These are phyloP conservation scores for Centropus bengalensis DNA, from an alignment of 2,113 vertebrate genomes.

Conservation along the genomic window DNA sequence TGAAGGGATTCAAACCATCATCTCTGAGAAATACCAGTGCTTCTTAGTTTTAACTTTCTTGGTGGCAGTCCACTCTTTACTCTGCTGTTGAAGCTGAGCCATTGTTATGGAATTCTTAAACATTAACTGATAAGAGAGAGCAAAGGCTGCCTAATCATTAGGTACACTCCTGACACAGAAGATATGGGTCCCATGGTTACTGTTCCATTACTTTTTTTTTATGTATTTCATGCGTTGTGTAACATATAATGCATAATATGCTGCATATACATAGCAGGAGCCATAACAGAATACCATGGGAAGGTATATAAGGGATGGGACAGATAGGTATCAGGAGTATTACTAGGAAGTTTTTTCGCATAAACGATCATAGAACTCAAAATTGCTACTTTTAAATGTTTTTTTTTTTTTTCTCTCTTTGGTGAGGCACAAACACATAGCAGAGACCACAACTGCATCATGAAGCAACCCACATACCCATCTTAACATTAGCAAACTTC, in stretches of 20 bases:
- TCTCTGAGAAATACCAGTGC: neutral
- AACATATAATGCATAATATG: too few species aligned
- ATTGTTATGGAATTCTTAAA: conserved; percentile 2
- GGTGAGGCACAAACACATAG: neutral
- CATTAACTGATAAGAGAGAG: neutral
- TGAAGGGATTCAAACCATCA: neutral
- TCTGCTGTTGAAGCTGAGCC: neutral
- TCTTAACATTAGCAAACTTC: neutral
- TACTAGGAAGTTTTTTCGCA: neutral
- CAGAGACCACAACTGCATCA: neutral
- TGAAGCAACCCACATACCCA: neutral
- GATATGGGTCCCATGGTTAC: neutral
- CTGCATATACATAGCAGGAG: neutral
- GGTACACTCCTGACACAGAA: neutral
- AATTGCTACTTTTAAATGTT: neutral
- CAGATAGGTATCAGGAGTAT: neutral
- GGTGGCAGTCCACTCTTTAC: neutral
- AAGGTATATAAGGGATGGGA: neutral
- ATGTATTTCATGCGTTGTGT: neutral
- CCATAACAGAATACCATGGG: neutral
- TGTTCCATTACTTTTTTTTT: neutral
- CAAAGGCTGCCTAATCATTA: neutral
- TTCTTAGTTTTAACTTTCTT: neutral
- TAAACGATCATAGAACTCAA: neutral
- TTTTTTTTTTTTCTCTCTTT: neutral